These are phyloP conservation scores for Babylonia areolata DNA, from an alignment of 1,140 invertebrate species.

Conservation along the genomic window DNA sequence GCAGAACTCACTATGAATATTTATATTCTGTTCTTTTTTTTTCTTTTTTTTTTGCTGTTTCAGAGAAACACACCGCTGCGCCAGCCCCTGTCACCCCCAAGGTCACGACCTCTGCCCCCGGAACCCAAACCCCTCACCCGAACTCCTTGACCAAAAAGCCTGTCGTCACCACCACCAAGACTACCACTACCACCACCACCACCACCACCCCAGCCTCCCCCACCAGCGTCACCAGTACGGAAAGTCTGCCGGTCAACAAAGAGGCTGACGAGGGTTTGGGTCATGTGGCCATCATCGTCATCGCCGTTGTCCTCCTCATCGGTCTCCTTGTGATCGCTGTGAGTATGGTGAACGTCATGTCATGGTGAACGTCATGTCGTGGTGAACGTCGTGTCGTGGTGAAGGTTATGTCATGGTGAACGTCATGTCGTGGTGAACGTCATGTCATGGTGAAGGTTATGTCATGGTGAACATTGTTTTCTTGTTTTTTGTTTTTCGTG, in stretches of 20 bases:
- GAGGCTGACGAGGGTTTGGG: slow-evolving; percentile 80
- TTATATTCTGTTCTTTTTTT: too few species aligned
- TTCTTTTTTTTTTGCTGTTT: neutral
- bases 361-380: too few species aligned
- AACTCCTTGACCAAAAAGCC: neutral
- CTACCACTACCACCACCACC: neutral
- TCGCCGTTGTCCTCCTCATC: slow-evolving; percentile 82
- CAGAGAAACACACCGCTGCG: too few species aligned
- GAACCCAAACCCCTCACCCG: neutral
- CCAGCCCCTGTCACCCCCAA: neutral
- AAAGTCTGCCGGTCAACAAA: neutral
- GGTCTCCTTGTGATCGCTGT: slow-evolving; percentile 83
- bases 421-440: too few species aligned
- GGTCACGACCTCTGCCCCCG: neutral
- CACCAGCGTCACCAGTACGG: neutral
- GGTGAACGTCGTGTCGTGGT: too few species aligned
- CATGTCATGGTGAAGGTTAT: too few species aligned
- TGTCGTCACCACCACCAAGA: neutral
- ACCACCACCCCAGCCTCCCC: neutral
- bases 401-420: too few species aligned
- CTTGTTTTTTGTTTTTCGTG: too few species aligned
- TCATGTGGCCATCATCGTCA: slow-evolving; percentile 86
- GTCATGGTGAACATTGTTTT: too few species aligned
- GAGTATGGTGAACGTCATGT: slow-evolving; percentile 75
- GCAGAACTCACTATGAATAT: too few species aligned